A percentile compares a stretch with the other conserved stretches of the same genome.
phyloP scores from a whole-genome alignment of 2,888 invertebrate genomes.

The Rhingia campestris region DNA sequence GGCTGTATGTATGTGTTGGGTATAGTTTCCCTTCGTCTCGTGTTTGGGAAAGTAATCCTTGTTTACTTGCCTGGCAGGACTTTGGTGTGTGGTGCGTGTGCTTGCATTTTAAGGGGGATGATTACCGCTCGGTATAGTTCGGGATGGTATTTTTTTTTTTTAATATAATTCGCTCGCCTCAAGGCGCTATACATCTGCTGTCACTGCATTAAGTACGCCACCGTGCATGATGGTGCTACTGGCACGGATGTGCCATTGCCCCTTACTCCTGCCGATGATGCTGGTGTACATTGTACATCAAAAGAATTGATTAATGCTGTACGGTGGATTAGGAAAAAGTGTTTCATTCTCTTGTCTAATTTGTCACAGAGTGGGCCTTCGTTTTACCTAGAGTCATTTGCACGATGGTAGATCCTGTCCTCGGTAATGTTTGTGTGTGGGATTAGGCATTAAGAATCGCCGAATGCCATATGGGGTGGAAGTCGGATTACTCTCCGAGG shows the following conservation, averaged over 20 bases:
- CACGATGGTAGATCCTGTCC: conserved; percentile 14
- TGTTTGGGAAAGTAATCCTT: conserved; percentile 30
- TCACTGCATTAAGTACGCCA: conserved; percentile 20
- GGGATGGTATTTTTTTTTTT: conserved; percentile 28
- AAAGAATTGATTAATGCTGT: conserved; percentile 77
- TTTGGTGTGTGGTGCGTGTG: conserved; percentile 42
- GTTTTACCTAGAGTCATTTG: conserved; percentile 11
- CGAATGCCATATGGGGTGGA: conserved; percentile 45
- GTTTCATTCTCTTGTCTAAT: conserved; percentile 72
- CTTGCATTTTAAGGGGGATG: conserved; percentile 48
- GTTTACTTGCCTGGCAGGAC: conserved; percentile 7
- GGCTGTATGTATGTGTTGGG: conserved; percentile 9
- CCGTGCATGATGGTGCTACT: conserved; percentile 22
- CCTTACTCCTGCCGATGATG: conserved; percentile 39
- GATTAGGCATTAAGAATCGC: conserved; percentile 44
- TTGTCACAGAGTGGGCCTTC: conserved; percentile 65
- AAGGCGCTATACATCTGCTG: conserved; percentile 58
- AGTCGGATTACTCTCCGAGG: conserved; percentile 35
- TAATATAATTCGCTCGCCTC: conserved; percentile 38
- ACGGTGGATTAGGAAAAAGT: conserved; percentile 76
- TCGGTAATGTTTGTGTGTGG: conserved; percentile 57
- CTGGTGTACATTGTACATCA: conserved; percentile 62
- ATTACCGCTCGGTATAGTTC: conserved; percentile 12
- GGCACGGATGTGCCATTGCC: conserved; percentile 28
- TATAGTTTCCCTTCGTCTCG: background rate